These are phyloP conservation scores for Thomomys bottae DNA, from an alignment of 2,113 vertebrate species.

Conservation along the genomic window DNA sequence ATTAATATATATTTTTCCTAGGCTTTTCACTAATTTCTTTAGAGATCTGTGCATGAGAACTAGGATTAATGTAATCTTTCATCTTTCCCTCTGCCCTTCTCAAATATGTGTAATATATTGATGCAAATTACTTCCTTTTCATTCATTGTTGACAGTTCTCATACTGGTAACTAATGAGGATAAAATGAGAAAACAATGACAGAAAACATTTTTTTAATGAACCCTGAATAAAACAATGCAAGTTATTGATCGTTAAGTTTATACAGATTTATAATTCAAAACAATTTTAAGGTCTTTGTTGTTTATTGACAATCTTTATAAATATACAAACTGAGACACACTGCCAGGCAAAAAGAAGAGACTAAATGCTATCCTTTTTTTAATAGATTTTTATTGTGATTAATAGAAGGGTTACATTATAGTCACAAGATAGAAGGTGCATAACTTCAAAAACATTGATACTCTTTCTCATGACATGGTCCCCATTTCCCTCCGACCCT, in stretches of 20 bases:
- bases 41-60: neutral
- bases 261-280: neutral
- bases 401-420: too few species aligned
- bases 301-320: neutral
- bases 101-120: neutral
- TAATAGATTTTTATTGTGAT: too few species aligned
- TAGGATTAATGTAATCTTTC: neutral
- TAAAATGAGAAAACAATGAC: neutral
- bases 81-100: rapidly evolving
- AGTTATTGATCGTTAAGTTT: neutral
- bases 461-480: too few species aligned
- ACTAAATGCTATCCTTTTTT: neutral
- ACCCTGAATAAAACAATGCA: neutral
- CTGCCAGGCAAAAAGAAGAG: neutral
- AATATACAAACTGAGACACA: neutral
- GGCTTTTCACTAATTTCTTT: neutral
- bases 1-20: neutral
- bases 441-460: too few species aligned
- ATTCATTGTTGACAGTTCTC: neutral
- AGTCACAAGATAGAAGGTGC: too few species aligned
- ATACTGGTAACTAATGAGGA: neutral
- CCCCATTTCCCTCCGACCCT: too few species aligned
- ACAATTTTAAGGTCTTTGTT: neutral
- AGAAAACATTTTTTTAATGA: neutral
- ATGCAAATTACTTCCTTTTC: too few species aligned